phyloP scores from a whole-genome alignment of 2,888 invertebrate genomes.

The Cryptus viduatorius region DNA sequence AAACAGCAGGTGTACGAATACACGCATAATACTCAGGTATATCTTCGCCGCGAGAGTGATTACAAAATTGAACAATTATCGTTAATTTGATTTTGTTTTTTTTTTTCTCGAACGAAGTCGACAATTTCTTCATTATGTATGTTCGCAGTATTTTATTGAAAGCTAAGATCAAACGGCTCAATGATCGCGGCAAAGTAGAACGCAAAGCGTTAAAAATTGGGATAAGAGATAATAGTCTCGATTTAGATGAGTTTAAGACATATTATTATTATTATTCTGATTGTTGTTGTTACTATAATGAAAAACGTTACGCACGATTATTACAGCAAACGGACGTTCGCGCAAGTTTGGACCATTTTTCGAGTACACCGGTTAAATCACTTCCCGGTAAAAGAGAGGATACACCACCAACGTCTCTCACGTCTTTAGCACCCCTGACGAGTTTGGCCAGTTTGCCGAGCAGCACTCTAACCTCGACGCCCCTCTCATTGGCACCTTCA shows the following conservation, averaged over 20 bases:
- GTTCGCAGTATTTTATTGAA: neutral
- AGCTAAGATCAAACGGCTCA: constrained; percentile 15
- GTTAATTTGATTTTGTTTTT: constrained; percentile 54
- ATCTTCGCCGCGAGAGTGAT: neutral
- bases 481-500: constrained; percentile 82
- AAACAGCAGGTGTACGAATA: constrained; percentile 80
- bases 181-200: constrained; percentile 64
- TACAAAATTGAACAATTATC: neutral
- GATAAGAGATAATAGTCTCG: constrained; percentile 52
- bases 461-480: constrained; percentile 83
- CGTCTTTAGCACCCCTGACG: constrained; percentile 83
- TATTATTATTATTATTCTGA: neutral
- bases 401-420: constrained; percentile 83
- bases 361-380: constrained; percentile 83
- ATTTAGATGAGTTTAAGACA: neutral
- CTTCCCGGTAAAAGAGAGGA: constrained; percentile 83
- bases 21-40: constrained; percentile 72
- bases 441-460: constrained; percentile 84
- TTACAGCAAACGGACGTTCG: constrained; percentile 84
- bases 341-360: constrained; percentile 83
- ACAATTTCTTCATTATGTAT: neutral
- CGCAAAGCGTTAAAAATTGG: constrained; percentile 59
- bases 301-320: constrained; percentile 4
- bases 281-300: constrained; percentile 8
- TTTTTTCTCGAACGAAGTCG: constrained; percentile 25